Percentiles rank a stretch among this genome's conserved stretches.
phyloP scores from a whole-genome alignment of 1,140 invertebrate species.

The Drosophila ambigua region DNA sequence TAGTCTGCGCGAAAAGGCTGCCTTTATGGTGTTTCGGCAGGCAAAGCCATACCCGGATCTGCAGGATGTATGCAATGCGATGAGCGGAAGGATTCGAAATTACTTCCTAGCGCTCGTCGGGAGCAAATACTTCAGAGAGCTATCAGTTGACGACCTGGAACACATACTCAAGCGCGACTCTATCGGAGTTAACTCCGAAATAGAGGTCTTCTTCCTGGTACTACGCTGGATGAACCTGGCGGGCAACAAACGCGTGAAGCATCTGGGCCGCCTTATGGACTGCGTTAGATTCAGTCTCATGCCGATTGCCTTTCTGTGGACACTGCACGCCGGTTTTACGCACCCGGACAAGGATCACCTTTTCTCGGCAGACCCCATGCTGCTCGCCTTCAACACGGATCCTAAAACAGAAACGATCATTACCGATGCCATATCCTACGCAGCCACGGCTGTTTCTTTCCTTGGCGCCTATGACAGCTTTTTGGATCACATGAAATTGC shows the following conservation, averaged over 20 bases:
- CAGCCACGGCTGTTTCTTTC: background rate
- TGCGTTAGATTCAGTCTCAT: conserved; percentile 32
- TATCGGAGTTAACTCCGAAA: conserved; percentile 47
- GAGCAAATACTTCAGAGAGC: background rate
- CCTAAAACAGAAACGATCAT: background rate
- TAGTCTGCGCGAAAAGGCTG: background rate
- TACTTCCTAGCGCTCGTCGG: conserved; percentile 45
- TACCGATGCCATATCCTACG: conserved; percentile 15
- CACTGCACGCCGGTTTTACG: conserved; percentile 7
- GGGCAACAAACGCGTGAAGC: background rate
- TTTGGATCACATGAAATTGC: no score
- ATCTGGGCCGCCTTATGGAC: conserved; percentile 26
- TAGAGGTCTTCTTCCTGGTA: conserved; percentile 44
- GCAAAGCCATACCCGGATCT: conserved; percentile 6
- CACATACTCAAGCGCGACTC: conserved; percentile 5
- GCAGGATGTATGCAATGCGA: background rate
- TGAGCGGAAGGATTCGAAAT: conserved; percentile 10
- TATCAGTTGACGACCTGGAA: background rate
- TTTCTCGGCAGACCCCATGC: conserved; percentile 13
- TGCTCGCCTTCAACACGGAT: conserved; percentile 27
- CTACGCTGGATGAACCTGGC: conserved; percentile 35
- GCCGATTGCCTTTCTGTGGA: conserved; percentile 24
- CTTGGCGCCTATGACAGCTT: background rate
- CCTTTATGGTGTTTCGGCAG: conserved; percentile 9
- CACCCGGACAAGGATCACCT: background rate